Base-by-base conservation (phyloP, 2,797 vertebrate species). In the Leptodactylus fallax region DNA sequence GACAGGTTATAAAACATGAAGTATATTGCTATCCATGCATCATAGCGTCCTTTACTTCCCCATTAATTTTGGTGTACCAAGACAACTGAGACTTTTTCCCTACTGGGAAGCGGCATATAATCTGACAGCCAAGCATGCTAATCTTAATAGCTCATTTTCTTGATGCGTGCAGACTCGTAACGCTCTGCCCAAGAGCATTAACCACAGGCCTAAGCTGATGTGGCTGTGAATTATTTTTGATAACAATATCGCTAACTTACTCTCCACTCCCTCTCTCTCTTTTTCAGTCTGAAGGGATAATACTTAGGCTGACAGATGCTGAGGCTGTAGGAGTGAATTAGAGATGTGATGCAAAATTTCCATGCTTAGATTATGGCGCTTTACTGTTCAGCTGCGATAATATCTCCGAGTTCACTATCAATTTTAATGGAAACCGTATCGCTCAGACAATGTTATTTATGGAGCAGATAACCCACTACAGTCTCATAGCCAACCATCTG, bases 181-280 rank as follows among this genome's bases (percentile, higher is more conserved):
- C 69, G 82, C 65, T 84, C 82, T 84, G 82, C 53, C 82, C 82
- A 60, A 84, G 67, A 84, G 82, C 69, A 84, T 84, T 84, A 84
- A 49, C 25, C 53, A 58, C 67, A 84, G 69, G 56, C 56, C 82
- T 84, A 84, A 84, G 82, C 69, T 84, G 82, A 84, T 84, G 82
- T 56, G 69, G 27, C 82, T 74, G 53, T 60, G 82, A 84, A 69
- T 84, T 74, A 84, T 74, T 72, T 60, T 60, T 84, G 67, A 74
- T 84, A 84, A 82, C 81, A 82, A 84, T 84, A 84, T 84, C 60
- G 53, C 82, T 84, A 84, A 84, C 67, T 84, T 84, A 84, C 69
- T 60, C 53, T 74, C 19, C 55, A 45, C 16, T 49, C 12, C 60
- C 79, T 45, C 81, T 65, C 49, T 71, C 81, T 72, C 53, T n/a